These are phyloP conservation scores for Gobio gobio DNA, from an alignment of 2,113 vertebrate genomes.

Conservation along the genomic window DNA sequence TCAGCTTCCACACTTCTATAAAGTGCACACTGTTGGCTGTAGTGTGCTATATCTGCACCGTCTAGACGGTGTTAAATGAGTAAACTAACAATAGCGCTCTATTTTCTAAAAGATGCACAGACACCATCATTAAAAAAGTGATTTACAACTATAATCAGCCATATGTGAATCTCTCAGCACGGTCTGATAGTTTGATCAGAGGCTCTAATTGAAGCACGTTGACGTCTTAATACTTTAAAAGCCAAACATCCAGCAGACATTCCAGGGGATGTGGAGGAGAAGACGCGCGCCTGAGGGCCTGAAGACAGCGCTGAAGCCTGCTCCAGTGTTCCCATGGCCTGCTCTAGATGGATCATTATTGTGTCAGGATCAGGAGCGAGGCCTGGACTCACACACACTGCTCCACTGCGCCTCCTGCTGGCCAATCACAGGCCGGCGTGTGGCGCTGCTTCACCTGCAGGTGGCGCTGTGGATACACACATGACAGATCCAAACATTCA, in stretches of 20 bases:
- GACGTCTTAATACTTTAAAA: conserved; percentile 11
- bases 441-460: neutral
- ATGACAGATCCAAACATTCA: neutral
- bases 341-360: neutral
- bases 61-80: neutral
- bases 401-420: conserved; percentile 46
- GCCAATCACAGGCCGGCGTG: neutral
- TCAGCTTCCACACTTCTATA: neutral
- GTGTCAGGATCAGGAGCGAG: neutral
- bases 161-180: neutral
- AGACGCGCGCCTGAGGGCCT: neutral
- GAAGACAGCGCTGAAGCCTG: no score
- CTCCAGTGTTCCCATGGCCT: neutral
- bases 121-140: conserved; percentile 9
- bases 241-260: conserved; percentile 5
- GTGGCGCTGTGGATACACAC: conserved; percentile 24
- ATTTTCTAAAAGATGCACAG: neutral
- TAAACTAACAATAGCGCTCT: conserved; percentile 9
- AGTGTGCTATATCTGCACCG: neutral
- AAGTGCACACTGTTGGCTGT: neutral
- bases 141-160: neutral
- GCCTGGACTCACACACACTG: neutral
- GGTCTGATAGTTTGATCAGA: neutral
- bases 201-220: conserved; percentile 2
- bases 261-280: neutral